A percentile compares a stretch with the other conserved stretches of the same genome.
Evolutionary conservation across 2,888 invertebrate species (phyloP).

Genomic region (Tanytarsus gracilentus): DNA sequence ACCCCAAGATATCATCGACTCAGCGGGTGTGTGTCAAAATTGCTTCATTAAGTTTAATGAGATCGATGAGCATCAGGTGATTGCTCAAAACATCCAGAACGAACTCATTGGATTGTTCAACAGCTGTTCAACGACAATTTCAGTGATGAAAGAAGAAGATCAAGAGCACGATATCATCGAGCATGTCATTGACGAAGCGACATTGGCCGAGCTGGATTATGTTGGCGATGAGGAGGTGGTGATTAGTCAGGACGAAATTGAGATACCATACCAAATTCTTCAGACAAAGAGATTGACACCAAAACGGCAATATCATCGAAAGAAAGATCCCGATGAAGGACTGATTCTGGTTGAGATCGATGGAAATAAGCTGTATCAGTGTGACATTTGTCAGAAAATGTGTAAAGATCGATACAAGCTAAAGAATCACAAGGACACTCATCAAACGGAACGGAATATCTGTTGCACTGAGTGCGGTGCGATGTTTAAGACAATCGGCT

Average conservation of each 20-base stretch:
- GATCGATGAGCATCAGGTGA: slow-evolving; percentile 8
- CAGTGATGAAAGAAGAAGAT: neutral
- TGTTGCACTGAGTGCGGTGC: slow-evolving; percentile 18
- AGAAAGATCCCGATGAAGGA: slow-evolving; percentile 8
- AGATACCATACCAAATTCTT: neutral
- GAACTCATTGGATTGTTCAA: neutral
- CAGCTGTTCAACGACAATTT: neutral
- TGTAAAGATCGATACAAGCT: slow-evolving; percentile 16
- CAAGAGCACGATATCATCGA: too few relatives aligned
- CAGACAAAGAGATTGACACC: neutral
- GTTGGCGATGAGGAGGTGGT: too few relatives aligned
- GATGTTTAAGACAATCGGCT: slow-evolving; percentile 10
- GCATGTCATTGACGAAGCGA: too few relatives aligned
- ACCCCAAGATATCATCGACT: neutral
- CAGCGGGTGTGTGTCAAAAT: slow-evolving; percentile 20
- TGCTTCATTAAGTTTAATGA: slow-evolving; percentile 27
- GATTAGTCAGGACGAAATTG: too few relatives aligned
- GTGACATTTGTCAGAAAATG: slow-evolving; percentile 1
- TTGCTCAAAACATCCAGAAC: neutral
- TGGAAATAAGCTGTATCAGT: slow-evolving; percentile 10
- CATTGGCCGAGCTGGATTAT: too few relatives aligned
- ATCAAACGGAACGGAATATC: neutral
- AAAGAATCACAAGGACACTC: slow-evolving; percentile 9
- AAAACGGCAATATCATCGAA: neutral
- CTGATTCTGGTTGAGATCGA: slow-evolving; percentile 8